Evolutionary conservation across 2,797 vertebrate genomes (phyloP), one percentile per base, ranked within the genome.

Genomic region (Schizopygopsis malacanthus): DNA sequence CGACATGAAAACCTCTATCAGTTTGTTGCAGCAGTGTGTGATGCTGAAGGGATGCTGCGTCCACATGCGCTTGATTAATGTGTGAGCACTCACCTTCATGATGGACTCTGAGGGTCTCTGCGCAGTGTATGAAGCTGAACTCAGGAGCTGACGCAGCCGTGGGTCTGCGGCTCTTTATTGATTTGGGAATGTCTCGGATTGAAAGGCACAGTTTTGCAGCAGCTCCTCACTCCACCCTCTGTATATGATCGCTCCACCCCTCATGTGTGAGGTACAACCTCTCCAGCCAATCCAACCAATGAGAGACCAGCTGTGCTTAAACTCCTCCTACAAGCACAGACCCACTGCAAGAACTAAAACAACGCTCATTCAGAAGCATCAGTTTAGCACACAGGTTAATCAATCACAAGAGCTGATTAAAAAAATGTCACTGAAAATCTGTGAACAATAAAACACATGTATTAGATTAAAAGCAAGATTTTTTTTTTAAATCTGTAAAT

Each of bases 41-140:
- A 37, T 37, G 47, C n/a, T 47, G 69, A 25, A 43, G 22, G 45
- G 70, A 25, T n/a, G 43, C 25, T 13, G 15, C 8, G 6, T 72
- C 41, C 22, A 50, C 71, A 47, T 47, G 47, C 72, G 0, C 45
- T 20, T 37, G 73, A 54, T 76, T 13, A 76, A 22, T 56, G 47
- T 0, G 45, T 13, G n/a, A 11, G 20, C 37, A 63, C 78, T 79
- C 59, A 79, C 78, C 78, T 79, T 79, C 78, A 79, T 79, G 78
- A 79, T 65, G 78, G 41, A 20, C 56, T 79, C 22, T 20, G 78
- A 13, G 78, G 6, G 37, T 43, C 39, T 43, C 70, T 72, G 70
- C 15, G 33, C 28, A 15, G 70, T 22, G 45, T 50, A 0, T 28
- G 50, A 15, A 54, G 50, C 73, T 12, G 8, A 37, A 8, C 50